A percentile compares a stretch with the other conserved stretches of the same genome.
Conservation (phyloP, 1,140 invertebrate genomes). For the fruit fly (Drosophila melanogaster) region Release_6_plus_ISO1_MT NT_037436.4:2591001-2591500, state of each 20-base stretch:
- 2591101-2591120: slow-evolving; percentile 6
- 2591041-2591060: slow-evolving; percentile 1
- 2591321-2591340: slow-evolving; percentile 44
- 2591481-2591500: slow-evolving; percentile 20
- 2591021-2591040: neutral
- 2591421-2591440: slow-evolving; percentile 67
- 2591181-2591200: slow-evolving; percentile 66
- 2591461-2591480: slow-evolving; percentile 30
- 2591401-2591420: slow-evolving; percentile 77
- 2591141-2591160: slow-evolving; percentile 42
- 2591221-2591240: slow-evolving; percentile 81
- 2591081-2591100: neutral
- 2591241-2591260: slow-evolving; percentile 72
- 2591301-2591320: slow-evolving; percentile 12
- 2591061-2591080: neutral
- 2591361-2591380: slow-evolving; percentile 42
- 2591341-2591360: slow-evolving; percentile 45
- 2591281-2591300: slow-evolving; percentile 1
- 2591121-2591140: slow-evolving; percentile 17
- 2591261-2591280: slow-evolving; percentile 20
- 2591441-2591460: slow-evolving; percentile 11
- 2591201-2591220: slow-evolving; percentile 41
- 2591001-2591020: neutral
- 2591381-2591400: slow-evolving; percentile 46
- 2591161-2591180: slow-evolving; percentile 54